Conservation (phyloP, 1,140 invertebrate genomes). For the Drosophila pallidifrons region DNA sequence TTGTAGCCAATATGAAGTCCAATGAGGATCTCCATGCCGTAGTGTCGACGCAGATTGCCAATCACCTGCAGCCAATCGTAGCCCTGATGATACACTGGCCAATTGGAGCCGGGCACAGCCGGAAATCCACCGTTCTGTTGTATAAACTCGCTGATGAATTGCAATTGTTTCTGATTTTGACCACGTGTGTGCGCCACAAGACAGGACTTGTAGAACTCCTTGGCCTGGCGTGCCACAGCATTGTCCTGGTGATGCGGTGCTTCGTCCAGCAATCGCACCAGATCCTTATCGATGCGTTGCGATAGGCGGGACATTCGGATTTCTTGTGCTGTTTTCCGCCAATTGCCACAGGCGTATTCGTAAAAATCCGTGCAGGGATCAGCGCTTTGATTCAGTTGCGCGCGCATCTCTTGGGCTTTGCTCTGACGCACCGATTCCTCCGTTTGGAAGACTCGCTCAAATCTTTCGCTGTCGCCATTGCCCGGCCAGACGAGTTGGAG, state of each 20-base stretch:
- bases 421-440: constrained; percentile 74
- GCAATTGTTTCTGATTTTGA: constrained; percentile 91
- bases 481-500: neutral
- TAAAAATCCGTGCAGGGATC: constrained; percentile 97
- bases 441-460: constrained; percentile 82
- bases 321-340: constrained; percentile 87
- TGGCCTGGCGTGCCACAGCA: constrained; percentile 87
- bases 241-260: constrained; percentile 57
- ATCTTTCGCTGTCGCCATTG: constrained; percentile 64
- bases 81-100: constrained; percentile 61
- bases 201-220: constrained; percentile 93
- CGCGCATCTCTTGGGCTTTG: constrained; percentile 88
- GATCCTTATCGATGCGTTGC: constrained; percentile 89
- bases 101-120: constrained; percentile 71
- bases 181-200: constrained; percentile 89
- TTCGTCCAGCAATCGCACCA: constrained; percentile 89
- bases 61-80: constrained; percentile 90
- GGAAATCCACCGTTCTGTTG: constrained; percentile 77
- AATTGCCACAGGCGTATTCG: constrained; percentile 87
- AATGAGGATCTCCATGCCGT: constrained; percentile 92
- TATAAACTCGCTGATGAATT: constrained; percentile 89
- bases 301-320: constrained; percentile 90
- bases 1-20: constrained; percentile 94
- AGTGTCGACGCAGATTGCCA: constrained; percentile 89
- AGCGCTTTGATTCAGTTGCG: constrained; percentile 90